Evolutionary conservation across 2,797 vertebrate species (phyloP), one percentile per base, ranked within the genome.

Genomic region (Gila robusta): DNA sequence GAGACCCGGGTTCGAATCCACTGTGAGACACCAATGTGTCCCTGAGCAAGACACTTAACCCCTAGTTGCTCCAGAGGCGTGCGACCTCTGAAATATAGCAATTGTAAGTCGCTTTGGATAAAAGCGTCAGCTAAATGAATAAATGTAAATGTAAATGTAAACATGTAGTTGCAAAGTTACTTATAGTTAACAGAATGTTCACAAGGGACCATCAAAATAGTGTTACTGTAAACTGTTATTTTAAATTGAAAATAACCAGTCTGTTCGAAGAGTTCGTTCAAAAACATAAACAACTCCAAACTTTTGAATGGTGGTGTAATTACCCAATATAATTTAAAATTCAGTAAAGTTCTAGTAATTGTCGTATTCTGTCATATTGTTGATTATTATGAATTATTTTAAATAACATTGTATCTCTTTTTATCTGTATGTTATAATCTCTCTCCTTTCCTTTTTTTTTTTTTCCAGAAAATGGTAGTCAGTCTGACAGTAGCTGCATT

Each of bases 401-500:
- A 1, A 62, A 39, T 39, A 32, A 1, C 44, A 44, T 59, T 7
- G 4, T 37, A 49, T n/a, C 32, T 56, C 17, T 39, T 59, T 59
- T 23, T 2, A 69, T 70, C 5, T 28, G 16, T 28, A 47, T 44
- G 16, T 72, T 10, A 14, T 71, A 88, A 86, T 87, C 90, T 88
- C 81, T 72, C 44, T 87, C 77, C 79, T 87, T 76, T 89, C 69
- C 67, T 87, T 67, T 66, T 12, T 28, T 17, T 35, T 5, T 35
- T 5, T 35, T 2, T 35, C 91, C 91, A 96, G 96, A 97, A 96
- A 91, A 96, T 96, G 96, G 95, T 96, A 86, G 93, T 96, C 77
- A 94, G 95, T 93, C 91, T 96, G 89, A 95, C 95, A 71, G 89
- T 96, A 79, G 96, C 95, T 44, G 96, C 96, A 52, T 95, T 95